Base-by-base conservation (phyloP, 2,888 invertebrate genomes). In the Noctua janthe region DNA sequence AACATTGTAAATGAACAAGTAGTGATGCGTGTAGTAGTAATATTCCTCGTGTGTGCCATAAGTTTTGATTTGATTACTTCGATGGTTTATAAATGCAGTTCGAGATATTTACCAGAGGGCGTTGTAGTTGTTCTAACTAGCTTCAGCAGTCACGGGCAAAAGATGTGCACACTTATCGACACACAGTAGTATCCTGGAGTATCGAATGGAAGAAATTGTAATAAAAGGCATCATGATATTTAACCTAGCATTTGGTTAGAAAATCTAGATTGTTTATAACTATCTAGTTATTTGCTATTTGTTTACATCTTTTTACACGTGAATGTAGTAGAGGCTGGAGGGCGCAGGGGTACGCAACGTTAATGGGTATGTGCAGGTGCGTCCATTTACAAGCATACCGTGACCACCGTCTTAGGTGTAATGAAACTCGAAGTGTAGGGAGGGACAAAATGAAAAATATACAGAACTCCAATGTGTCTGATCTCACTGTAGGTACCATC, bases 401-500 rank as follows among this genome's bases (percentile, higher is more conserved):
- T 54, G 51, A 75, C 39, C 20, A 66, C 51, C 51, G 75, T 66
- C 23, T 74, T 73, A 66, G 23, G 64, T 74, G 29, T 66, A 59
- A 29, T n/a, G 13, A 72, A 70, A 80, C 76, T 73, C 82, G 82
- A 79, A 82, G 83, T 78, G 87, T 80, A 88, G 43, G 51, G 74
- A 79, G 84, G 90, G 86, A 89, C 90, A 88, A 85, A 87, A 89
- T 90, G 81, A 86, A 90, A 91, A 91, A 90, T 89, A 85, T 81
- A 91, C 92, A 91, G 91, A 92, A 92, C 91, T 92, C 92, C 92
- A 91, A 92, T 91, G 86, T 90, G 87, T 91, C 89, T 92, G 95
- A 95, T 95, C 95, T 95, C 94, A 94, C 88, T 92, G 88, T 66
- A 66, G 66, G 66, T 91, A 91, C 88, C 91, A 91, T 89, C 92